These are phyloP conservation scores for Oreocharis arfaki DNA, from an alignment of 2,113 vertebrate species.

Conservation along the genomic window DNA sequence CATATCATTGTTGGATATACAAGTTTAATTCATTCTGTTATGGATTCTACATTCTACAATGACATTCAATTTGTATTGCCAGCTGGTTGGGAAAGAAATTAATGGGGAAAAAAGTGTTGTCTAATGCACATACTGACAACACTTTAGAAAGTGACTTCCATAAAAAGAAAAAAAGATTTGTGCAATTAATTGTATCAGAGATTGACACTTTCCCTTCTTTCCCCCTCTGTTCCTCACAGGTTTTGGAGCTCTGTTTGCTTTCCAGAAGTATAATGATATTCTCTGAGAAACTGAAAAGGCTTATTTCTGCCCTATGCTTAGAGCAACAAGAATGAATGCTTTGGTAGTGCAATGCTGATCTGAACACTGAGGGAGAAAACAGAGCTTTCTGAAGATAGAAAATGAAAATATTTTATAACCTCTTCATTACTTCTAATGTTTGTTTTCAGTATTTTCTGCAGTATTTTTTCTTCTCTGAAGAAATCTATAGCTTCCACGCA, in stretches of 20 bases:
- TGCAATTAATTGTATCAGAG: not conserved
- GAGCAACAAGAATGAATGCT: not conserved
- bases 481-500: not conserved
- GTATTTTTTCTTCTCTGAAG: not conserved
- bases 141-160: not conserved
- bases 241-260: not conserved
- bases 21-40: not conserved
- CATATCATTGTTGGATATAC: not conserved
- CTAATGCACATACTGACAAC: not conserved
- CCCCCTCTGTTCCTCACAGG: not conserved
- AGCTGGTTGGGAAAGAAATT: not conserved
- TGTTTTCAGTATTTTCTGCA: not conserved
- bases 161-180: not conserved
- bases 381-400: not conserved
- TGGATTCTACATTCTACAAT: not conserved
- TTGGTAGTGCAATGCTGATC: not conserved
- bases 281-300: not conserved
- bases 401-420: not conserved
- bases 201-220: not conserved
- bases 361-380: not conserved
- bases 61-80: not conserved
- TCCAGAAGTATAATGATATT: not conserved
- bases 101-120: not conserved
- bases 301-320: not conserved
- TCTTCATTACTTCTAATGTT: not conserved